A percentile compares a stretch with the other conserved stretches of the same genome.
Evolutionary conservation across 1,140 invertebrate species (phyloP).

Genomic region (Drosophila grimshawi): DNA sequence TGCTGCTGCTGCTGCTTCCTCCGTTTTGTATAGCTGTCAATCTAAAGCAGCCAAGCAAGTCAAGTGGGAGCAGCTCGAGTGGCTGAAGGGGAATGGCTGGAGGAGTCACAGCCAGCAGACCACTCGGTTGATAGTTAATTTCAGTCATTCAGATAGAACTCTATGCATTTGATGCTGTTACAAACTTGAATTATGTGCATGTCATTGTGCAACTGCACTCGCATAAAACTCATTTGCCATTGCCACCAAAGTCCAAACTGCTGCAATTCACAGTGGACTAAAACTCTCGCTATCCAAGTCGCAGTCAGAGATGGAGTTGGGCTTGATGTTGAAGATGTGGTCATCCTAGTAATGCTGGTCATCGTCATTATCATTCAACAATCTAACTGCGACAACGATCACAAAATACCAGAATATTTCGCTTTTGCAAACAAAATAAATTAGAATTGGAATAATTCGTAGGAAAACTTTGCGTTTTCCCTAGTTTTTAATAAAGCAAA

Average conservation of each 20-base stretch:
- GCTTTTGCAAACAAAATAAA: constrained; percentile 78
- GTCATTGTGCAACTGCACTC: constrained; percentile 79
- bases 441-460: constrained; percentile 82
- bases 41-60: constrained; percentile 39
- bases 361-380: constrained; percentile 76
- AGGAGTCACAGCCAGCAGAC: constrained; percentile 37
- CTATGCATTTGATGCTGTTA: constrained; percentile 72
- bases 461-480: constrained; percentile 68
- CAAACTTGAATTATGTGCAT: constrained; percentile 81
- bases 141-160: constrained; percentile 68
- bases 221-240: constrained; percentile 81
- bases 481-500: constrained; percentile 82
- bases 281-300: background rate
- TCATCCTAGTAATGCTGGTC: constrained; percentile 14
- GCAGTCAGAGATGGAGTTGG: background rate
- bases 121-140: constrained; percentile 71
- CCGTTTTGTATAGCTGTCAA: constrained; percentile 50
- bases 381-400: constrained; percentile 79
- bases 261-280: too few relatives aligned
- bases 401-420: constrained; percentile 66
- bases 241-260: constrained; percentile 18
- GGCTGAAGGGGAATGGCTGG: constrained; percentile 11
- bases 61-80: constrained; percentile 43
- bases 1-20: constrained; percentile 23
- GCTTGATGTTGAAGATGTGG: constrained; percentile 1